These are phyloP conservation scores for Romanogobio albipinnatus DNA, from an alignment of 2,113 vertebrate genomes.

Conservation along the genomic window DNA sequence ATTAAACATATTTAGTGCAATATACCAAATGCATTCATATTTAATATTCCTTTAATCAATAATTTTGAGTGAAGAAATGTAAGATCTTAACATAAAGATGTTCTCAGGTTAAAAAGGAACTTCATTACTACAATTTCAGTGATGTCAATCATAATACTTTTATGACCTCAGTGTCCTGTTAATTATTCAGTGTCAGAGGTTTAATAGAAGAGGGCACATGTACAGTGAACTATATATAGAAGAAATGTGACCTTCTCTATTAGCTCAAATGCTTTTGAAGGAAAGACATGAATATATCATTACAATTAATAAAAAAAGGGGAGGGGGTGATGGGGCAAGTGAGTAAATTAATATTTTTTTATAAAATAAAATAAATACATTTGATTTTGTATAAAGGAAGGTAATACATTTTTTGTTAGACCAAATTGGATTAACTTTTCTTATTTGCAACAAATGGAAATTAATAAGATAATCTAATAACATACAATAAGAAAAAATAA, in stretches of 20 bases:
- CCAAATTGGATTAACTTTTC: too few species aligned
- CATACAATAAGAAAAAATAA: too few species aligned
- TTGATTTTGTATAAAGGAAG: too few species aligned
- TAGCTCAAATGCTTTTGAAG: not conserved
- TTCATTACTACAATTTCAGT: slow-evolving; percentile 14
- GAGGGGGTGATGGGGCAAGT: not conserved
- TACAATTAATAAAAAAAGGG: not conserved
- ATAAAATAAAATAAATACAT: not conserved
- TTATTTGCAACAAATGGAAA: too few species aligned
- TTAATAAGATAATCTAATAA: too few species aligned
- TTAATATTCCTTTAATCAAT: slow-evolving; percentile 21
- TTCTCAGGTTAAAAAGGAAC: slow-evolving; percentile 25
- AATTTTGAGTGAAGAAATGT: not conserved
- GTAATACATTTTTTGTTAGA: too few species aligned
- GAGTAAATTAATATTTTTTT: not conserved
- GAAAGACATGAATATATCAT: not conserved
- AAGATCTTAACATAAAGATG: slow-evolving; percentile 6
- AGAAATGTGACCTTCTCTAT: not conserved
- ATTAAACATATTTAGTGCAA: slow-evolving; percentile 3
- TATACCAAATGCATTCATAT: not conserved
- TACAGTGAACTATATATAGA: not conserved
- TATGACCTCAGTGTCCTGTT: not conserved
- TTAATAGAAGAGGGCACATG: not conserved
- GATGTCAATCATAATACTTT: slow-evolving; percentile 1
- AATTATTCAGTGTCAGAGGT: slow-evolving; percentile 29